Base-by-base conservation (phyloP, 2,113 vertebrate species). In the Anser brachyrhynchus region DNA sequence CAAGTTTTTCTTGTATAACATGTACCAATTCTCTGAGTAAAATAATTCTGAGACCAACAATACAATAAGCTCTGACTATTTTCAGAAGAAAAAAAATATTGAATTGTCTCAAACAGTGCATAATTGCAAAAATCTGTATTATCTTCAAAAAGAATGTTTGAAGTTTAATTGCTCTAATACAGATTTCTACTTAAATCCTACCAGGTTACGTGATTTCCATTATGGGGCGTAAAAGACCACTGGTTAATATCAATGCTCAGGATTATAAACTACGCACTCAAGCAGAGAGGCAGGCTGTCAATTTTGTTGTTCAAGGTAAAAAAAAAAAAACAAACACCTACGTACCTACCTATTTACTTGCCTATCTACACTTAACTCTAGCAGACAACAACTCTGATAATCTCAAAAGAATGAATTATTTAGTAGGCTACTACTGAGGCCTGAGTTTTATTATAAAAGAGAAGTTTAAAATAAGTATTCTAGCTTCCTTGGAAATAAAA, bases 261-360 rank as follows among this genome's bases (percentile, higher is more conserved):
- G 97, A 99, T 92, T 98, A 98, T 95, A 92, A 82, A 15, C 83
- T 98, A 12, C 98, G 98, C 86, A 98, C 98, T 73, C 99, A 99
- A 94, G 99, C 99, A 2, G 99, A 99, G 97, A 98, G 99, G 52
- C 99, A 99, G 93, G 99, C 99, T 2, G 98, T 99, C 89, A 99
- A 99, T 98, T 99, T 99, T 96, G 98, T 99, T 67, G 98, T 99
- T 62, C 99, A 99, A 98, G 99, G 99, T 99, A 98, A 86, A 71
- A 67, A 69, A 49, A 49, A 9, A 22, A 49, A 44, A 49, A 11
- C 4, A 49, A 11, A 4, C 20, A 16, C 18, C 55, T 85, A 4
- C 19, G 18, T 23, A 4, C 61, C 61, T 82, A 58, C 76, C 69
- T 74, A 1, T 25, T 55, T 31, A 19, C 35, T 35, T 61, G 4